Evolutionary conservation across 2,797 vertebrate species (phyloP).

Genomic region (Sternarchorhynchus goeldii): DNA sequence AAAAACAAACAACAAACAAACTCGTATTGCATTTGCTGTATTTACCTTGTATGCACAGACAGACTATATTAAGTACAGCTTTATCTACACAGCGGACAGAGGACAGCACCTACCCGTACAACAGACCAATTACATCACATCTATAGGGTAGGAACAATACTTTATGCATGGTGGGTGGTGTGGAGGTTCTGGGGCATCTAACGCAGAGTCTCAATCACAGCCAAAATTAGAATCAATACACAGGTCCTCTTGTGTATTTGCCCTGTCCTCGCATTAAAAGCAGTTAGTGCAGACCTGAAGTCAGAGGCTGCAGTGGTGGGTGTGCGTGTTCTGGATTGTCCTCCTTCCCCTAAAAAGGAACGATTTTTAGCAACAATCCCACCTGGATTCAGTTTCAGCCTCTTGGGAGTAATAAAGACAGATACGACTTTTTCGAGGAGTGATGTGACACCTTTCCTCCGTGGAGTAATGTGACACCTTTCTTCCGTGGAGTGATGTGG

Average conservation of each 20-base stretch:
- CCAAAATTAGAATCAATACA: slow-evolving; percentile 48
- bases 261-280: slow-evolving; percentile 37
- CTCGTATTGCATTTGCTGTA: neutral
- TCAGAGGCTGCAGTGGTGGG: too few species aligned
- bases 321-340: neutral
- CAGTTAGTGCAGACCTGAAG: slow-evolving; percentile 33
- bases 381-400: slow-evolving; percentile 46
- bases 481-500: slow-evolving; percentile 57
- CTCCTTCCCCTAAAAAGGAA: slow-evolving; percentile 52
- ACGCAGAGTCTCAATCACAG: slow-evolving; percentile 24
- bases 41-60: neutral
- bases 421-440: slow-evolving; percentile 56
- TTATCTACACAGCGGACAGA: slow-evolving; percentile 3
- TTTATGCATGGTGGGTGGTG: too few species aligned
- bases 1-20: too few species aligned
- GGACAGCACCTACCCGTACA: neutral
- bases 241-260: slow-evolving; percentile 40
- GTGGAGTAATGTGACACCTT: slow-evolving; percentile 58
- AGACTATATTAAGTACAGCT: neutral
- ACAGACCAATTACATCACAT: neutral
- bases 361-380: slow-evolving; percentile 60
- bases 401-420: slow-evolving; percentile 50
- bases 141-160: neutral
- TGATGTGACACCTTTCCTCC: slow-evolving; percentile 58
- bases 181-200: neutral